phyloP scores from a whole-genome alignment of 2,888 invertebrate species.

The Nomada goodeniana region DNA sequence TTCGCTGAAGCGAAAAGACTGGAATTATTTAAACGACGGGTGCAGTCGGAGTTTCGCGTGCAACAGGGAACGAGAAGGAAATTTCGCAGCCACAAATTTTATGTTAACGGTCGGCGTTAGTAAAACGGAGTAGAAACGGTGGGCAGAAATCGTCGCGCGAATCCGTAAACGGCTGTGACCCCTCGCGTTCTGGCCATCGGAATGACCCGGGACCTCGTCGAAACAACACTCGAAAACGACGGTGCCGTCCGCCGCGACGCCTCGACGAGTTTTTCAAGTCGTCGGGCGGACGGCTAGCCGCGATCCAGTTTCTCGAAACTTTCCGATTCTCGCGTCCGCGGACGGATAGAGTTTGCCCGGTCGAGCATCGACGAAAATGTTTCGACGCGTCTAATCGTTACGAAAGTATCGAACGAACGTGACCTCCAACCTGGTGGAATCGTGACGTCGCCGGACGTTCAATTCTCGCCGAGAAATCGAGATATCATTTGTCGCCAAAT shows the following conservation, averaged over 20 bases:
- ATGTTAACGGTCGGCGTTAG: background rate
- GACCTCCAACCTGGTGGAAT: background rate
- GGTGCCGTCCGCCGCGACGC: conserved; percentile 70
- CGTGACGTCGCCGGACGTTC: too few species aligned
- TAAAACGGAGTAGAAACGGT: background rate
- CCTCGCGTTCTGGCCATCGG: conserved; percentile 28
- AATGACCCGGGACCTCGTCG: conserved; percentile 65
- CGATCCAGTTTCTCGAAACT: conserved; percentile 65
- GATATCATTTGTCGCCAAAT: too few species aligned
- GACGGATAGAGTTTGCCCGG: background rate
- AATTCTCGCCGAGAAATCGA: too few species aligned
- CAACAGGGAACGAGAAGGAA: too few species aligned
- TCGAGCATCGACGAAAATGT: conserved; percentile 42
- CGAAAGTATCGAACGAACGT: conserved; percentile 31
- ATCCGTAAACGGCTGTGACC: too few species aligned
- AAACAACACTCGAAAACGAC: conserved; percentile 57
- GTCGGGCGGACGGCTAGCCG: conserved; percentile 62
- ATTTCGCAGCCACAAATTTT: too few species aligned
- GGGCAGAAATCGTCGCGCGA: too few species aligned
- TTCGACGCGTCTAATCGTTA: conserved; percentile 48
- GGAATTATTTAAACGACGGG: background rate
- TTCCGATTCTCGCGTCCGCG: conserved; percentile 42
- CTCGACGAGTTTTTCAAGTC: conserved; percentile 70
- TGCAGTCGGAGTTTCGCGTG: too few species aligned
- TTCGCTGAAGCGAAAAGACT: background rate